Evolutionary conservation across 2,797 vertebrate genomes (phyloP).

Genomic region (Hydrolagus colliei): DNA sequence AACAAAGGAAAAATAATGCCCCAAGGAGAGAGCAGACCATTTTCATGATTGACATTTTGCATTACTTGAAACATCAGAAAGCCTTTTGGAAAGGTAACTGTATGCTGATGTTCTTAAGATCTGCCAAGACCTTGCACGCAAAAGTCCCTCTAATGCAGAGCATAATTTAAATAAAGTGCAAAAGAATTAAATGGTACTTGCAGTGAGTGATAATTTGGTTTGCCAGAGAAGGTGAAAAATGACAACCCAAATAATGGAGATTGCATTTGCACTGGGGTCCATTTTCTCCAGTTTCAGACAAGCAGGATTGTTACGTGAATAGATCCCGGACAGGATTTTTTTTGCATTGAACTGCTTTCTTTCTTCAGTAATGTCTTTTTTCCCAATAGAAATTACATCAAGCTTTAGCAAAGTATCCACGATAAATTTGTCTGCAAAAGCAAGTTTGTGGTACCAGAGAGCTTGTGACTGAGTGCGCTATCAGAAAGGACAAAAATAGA

Average conservation of each 20-base stretch:
- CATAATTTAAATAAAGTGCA: background rate
- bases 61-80: background rate
- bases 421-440: background rate
- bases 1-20: background rate
- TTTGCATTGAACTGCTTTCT: background rate
- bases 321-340: background rate
- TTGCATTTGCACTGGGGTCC: no score
- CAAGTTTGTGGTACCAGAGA: background rate
- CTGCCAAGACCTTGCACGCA: background rate
- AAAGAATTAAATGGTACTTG: background rate
- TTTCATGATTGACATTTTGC: background rate
- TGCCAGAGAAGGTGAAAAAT: background rate
- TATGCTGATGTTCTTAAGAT: background rate
- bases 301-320: background rate
- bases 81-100: background rate
- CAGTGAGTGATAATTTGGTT: background rate
- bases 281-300: background rate
- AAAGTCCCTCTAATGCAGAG: background rate
- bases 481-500: background rate
- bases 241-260: background rate
- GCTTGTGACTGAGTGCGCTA: background rate
- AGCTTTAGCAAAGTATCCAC: background rate
- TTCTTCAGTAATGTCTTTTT: background rate
- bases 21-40: background rate
- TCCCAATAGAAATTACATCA: background rate